Percentiles rank a stretch among this genome's conserved stretches.
These are phyloP conservation scores for Pyrgus malvae DNA, from an alignment of 2,888 invertebrate genomes.

Conservation along the genomic window DNA sequence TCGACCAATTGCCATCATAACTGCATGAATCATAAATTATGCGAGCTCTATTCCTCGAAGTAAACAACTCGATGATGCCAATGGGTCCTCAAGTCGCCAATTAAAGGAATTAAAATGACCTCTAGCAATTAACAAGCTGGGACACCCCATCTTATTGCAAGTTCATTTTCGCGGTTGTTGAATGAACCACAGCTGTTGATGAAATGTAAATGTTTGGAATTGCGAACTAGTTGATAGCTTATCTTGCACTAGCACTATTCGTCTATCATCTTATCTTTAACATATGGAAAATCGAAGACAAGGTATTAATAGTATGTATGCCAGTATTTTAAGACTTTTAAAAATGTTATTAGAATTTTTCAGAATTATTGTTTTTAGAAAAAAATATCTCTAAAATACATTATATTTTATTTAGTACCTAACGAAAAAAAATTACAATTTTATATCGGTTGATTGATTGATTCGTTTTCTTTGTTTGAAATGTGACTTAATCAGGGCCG, in stretches of 20 bases:
- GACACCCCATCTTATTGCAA: constrained; percentile 30
- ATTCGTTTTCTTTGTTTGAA: no score
- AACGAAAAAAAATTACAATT: no score
- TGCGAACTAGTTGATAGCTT: constrained; percentile 8
- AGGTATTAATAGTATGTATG: no score
- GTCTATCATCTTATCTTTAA: constrained; percentile 19
- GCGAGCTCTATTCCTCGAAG: constrained; percentile 39
- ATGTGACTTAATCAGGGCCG: no score
- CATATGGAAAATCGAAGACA: no score
- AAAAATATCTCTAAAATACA: no score
- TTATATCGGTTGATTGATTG: no score
- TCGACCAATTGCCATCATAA: not conserved
- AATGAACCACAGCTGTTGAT: not conserved
- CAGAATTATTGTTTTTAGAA: no score
- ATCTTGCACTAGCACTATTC: constrained; percentile 18
- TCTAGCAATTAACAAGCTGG: constrained; percentile 59
- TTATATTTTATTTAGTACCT: no score
- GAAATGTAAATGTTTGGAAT: constrained; percentile 12
- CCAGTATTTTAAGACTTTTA: no score
- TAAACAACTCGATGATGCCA: constrained; percentile 38
- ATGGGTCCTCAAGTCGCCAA: constrained; percentile 47
- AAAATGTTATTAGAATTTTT: no score
- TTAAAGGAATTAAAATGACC: constrained; percentile 77
- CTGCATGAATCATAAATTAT: constrained; percentile 19
- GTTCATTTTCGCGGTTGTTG: constrained; percentile 14